These are phyloP conservation scores for Callionymus lyra DNA, from an alignment of 2,113 vertebrate genomes.

Conservation along the genomic window DNA sequence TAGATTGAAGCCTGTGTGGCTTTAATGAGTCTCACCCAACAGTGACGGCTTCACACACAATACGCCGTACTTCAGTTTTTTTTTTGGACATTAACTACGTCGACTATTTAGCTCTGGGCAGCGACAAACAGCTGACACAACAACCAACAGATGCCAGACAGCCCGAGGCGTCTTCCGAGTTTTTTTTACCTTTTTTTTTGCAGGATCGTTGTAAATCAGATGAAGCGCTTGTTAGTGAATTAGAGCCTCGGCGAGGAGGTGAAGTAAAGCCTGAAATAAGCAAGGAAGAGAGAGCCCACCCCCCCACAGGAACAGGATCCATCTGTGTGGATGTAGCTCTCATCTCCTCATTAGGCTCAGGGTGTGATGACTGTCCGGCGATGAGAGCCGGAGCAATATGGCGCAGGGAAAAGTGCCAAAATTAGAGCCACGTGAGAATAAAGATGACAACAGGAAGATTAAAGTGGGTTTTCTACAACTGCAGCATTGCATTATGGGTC, in stretches of 20 bases:
- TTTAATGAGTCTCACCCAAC: slow-evolving; percentile 32
- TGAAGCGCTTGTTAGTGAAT: slow-evolving; percentile 41
- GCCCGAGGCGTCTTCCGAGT: slow-evolving; percentile 26
- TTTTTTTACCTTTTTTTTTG: slow-evolving; percentile 34
- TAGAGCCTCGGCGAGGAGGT: background rate
- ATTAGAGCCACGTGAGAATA: background rate
- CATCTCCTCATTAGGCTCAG: slow-evolving; percentile 57
- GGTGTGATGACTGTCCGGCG: slow-evolving; percentile 41
- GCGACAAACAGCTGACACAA: slow-evolving; percentile 18
- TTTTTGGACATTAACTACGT: slow-evolving; percentile 27
- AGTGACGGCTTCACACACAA: slow-evolving; percentile 17
- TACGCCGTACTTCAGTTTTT: slow-evolving; percentile 14
- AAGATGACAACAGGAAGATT: background rate
- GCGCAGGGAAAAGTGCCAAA: background rate
- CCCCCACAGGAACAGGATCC: slow-evolving; percentile 53
- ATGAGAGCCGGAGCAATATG: slow-evolving; percentile 44
- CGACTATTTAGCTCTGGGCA: slow-evolving; percentile 14
- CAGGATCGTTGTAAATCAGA: slow-evolving; percentile 26
- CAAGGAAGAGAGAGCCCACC: slow-evolving; percentile 31
- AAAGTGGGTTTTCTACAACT: background rate
- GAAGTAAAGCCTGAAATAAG: slow-evolving; percentile 27
- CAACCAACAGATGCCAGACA: slow-evolving; percentile 11
- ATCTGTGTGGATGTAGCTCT: slow-evolving; percentile 64
- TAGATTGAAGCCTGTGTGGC: slow-evolving; percentile 8
- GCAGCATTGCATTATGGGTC: too few relatives aligned